These are phyloP conservation scores for Andricus grossulariae DNA, from an alignment of 1,140 invertebrate species.

Conservation along the genomic window DNA sequence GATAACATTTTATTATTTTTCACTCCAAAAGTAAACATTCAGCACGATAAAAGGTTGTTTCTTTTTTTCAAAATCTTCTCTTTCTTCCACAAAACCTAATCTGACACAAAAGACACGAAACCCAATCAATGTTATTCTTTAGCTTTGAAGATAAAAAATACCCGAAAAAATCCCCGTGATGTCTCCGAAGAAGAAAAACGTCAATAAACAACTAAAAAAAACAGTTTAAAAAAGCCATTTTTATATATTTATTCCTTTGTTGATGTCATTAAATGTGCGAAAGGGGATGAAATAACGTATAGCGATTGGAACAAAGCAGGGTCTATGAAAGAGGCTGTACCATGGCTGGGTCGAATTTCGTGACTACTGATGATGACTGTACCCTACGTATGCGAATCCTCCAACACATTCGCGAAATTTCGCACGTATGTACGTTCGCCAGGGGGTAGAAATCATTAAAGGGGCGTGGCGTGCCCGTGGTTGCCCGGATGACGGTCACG, in stretches of 20 bases:
- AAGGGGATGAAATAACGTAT: not conserved
- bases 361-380: conserved; percentile 75
- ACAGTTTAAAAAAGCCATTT: not conserved
- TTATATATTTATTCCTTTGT: not conserved
- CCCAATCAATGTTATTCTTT: too few species aligned
- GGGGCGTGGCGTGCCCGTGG: conserved; percentile 75
- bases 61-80: too few species aligned
- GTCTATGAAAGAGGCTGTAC: conserved; percentile 64
- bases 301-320: not conserved
- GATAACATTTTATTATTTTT: too few species aligned
- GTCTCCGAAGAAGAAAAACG: too few species aligned
- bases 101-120: too few species aligned
- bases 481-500: conserved; percentile 77
- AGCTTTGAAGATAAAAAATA: too few species aligned
- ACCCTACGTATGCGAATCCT: conserved; percentile 52
- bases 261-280: not conserved
- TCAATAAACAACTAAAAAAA: not conserved
- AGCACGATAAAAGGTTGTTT: too few species aligned
- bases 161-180: too few species aligned
- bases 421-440: conserved; percentile 64
- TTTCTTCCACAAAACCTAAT: too few species aligned
- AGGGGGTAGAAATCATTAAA: conserved; percentile 77
- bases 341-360: conserved; percentile 55
- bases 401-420: conserved; percentile 54
- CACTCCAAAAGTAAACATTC: too few species aligned